A percentile compares a stretch with the other conserved stretches of the same genome.
phyloP scores from a whole-genome alignment of 2,113 vertebrate genomes.

The Mungos mungo region DNA sequence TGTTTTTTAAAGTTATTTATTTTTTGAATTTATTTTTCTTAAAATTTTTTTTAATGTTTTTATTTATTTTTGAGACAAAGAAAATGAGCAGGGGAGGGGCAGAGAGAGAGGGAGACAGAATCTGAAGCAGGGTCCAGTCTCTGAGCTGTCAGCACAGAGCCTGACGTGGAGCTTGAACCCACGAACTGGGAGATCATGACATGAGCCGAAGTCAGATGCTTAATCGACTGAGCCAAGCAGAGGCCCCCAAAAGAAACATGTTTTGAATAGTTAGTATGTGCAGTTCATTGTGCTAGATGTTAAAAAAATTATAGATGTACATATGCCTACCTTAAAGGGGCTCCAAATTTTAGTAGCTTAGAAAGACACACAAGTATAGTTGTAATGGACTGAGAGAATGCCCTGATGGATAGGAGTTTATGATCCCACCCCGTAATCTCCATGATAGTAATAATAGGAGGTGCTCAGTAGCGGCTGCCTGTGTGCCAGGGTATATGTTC shows the following conservation, averaged over 20 bases:
- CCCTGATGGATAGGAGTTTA: neutral
- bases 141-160: too few species aligned
- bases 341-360: conserved; percentile 16
- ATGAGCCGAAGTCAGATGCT: too few species aligned
- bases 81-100: too few species aligned
- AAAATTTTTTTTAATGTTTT: too few species aligned
- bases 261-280: neutral
- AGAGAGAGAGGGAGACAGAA: too few species aligned
- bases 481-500: neutral
- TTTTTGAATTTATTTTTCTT: too few species aligned
- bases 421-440: neutral
- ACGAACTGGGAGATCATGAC: too few species aligned
- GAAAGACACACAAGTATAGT: neutral
- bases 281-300: neutral
- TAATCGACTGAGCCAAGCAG: too few species aligned
- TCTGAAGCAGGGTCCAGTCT: too few species aligned
- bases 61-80: too few species aligned
- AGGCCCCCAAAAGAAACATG: neutral
- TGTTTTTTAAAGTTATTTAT: neutral
- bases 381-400: neutral
- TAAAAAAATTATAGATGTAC: conserved; percentile 19
- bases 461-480: neutral
- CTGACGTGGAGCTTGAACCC: too few species aligned
- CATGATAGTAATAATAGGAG: neutral
- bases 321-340: neutral